These are phyloP conservation scores for Heterodera filipjevi DNA, from an alignment of 2,888 invertebrate species.

Conservation along the genomic window DNA sequence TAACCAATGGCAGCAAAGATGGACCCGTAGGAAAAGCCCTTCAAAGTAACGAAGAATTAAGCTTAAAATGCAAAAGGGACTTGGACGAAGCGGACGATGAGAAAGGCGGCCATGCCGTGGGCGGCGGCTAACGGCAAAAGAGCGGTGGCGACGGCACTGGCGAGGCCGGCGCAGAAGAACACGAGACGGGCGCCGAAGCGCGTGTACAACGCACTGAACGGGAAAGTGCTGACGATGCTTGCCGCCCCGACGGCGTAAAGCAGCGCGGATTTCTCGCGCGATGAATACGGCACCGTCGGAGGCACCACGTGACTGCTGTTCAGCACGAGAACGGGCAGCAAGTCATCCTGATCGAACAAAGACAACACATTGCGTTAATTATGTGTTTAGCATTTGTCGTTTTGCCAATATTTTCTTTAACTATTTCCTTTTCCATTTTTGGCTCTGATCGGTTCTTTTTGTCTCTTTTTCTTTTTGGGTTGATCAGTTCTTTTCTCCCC, in stretches of 20 bases:
- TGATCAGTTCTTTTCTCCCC: no score
- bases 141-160: conserved; percentile 53
- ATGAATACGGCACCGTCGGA: conserved; percentile 36
- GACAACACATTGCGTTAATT: no score
- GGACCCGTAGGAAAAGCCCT: conserved; percentile 57
- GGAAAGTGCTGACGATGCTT: conserved; percentile 44
- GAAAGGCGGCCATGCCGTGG: conserved; percentile 37
- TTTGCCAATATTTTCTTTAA: no score
- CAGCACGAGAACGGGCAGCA: conserved; percentile 21
- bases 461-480: no score
- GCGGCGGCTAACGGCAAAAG: conserved; percentile 42
- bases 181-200: conserved; percentile 54
- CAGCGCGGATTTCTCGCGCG: conserved; percentile 48
- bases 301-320: conserved; percentile 26
- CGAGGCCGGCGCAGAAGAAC: conserved; percentile 52
- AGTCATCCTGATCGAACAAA: background rate
- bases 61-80: background rate
- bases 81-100: conserved; percentile 53
- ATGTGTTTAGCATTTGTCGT: no score
- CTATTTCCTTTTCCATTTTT: background rate
- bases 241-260: conserved; percentile 52
- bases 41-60: background rate
- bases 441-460: background rate
- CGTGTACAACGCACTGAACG: conserved; percentile 49
- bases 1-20: conserved; percentile 60